Evolutionary conservation across 2,797 vertebrate genomes (phyloP).

Genomic region (Pempheris klunzingeri): DNA sequence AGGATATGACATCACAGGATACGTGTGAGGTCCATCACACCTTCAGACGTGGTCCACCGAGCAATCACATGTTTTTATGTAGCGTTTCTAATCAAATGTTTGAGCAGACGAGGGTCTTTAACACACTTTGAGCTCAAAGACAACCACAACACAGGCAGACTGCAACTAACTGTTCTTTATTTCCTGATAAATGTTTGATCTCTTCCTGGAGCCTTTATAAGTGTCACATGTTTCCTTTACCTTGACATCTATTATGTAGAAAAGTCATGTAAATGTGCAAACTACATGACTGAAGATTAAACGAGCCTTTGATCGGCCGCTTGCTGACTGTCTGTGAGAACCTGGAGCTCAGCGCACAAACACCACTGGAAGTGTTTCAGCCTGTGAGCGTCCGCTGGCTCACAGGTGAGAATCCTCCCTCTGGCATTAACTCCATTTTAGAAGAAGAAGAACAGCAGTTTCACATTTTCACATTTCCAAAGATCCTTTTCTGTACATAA

Average conservation of each 20-base stretch:
- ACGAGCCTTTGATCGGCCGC: neutral
- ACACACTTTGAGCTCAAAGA: neutral
- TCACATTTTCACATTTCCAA: neutral
- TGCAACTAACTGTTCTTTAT: neutral
- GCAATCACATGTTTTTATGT: constrained; percentile 6
- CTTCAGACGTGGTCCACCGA: neutral
- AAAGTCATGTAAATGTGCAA: neutral
- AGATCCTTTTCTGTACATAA: neutral
- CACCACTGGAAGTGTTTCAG: neutral
- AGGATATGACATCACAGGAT: constrained; percentile 86
- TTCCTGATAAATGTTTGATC: neutral
- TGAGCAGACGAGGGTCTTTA: no score
- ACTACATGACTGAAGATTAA: neutral
- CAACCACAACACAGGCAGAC: neutral
- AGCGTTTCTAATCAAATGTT: neutral
- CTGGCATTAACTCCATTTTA: neutral
- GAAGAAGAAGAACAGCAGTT: neutral
- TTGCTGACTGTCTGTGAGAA: neutral
- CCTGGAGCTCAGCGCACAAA: neutral
- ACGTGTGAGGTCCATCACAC: constrained; percentile 77
- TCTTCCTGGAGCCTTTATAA: neutral
- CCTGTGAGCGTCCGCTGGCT: neutral
- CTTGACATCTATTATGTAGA: neutral
- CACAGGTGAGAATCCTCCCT: neutral
- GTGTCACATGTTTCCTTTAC: neutral